Conservation (phyloP, 1,140 invertebrate species). For the Hormaphis cornu region DNA sequence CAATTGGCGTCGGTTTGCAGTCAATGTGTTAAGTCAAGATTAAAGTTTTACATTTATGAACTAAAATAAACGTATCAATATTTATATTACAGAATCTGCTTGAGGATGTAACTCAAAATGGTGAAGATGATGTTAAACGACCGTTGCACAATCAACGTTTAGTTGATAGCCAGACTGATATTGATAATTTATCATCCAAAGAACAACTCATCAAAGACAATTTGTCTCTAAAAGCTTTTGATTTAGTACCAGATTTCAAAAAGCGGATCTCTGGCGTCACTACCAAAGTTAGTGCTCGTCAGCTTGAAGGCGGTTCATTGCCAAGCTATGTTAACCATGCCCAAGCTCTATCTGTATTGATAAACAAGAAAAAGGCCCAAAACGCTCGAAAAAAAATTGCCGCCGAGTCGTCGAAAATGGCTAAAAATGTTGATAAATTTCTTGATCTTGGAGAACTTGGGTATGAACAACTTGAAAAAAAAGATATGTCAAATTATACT, state of each 20-base stretch:
- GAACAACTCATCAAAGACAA: slow-evolving; percentile 15
- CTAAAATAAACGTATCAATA: background rate
- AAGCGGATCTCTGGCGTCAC: slow-evolving; percentile 6
- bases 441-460: slow-evolving; percentile 14
- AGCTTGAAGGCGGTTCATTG: slow-evolving; percentile 56
- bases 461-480: background rate
- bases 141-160: slow-evolving; percentile 19
- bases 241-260: slow-evolving; percentile 22
- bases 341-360: slow-evolving; percentile 15
- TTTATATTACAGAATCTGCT: slow-evolving; percentile 22
- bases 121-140: slow-evolving; percentile 25
- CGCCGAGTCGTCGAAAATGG: slow-evolving; percentile 22
- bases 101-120: slow-evolving; percentile 29
- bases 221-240: slow-evolving; percentile 20
- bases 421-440: slow-evolving; percentile 13
- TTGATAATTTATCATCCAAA: slow-evolving; percentile 23
- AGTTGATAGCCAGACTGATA: slow-evolving; percentile 30
- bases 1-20: no score
- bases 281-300: slow-evolving; percentile 43
- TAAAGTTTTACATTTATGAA: background rate
- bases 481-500: slow-evolving; percentile 22
- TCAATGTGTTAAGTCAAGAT: no score
- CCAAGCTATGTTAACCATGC: slow-evolving; percentile 49
- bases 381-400: slow-evolving; percentile 9
- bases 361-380: slow-evolving; percentile 25